phyloP scores from a whole-genome alignment of 2,797 vertebrate species.

The Aulostomus chinensis region DNA sequence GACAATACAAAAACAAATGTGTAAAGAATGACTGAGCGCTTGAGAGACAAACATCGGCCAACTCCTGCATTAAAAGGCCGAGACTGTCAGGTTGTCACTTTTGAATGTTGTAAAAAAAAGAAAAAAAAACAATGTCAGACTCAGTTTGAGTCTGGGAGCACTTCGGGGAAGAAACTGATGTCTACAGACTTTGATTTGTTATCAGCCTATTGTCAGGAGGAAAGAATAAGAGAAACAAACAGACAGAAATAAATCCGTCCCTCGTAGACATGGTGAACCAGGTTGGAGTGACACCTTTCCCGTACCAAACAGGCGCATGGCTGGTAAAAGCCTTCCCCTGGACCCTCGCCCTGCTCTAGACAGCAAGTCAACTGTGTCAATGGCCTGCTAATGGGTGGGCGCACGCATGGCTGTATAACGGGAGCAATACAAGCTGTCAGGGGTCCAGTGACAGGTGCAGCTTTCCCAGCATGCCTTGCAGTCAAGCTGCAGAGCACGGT shows the following conservation, averaged over 20 bases:
- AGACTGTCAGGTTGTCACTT: not conserved
- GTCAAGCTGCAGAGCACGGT: constrained; percentile 37
- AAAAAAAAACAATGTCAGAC: too few species aligned
- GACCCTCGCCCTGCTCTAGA: constrained; percentile 30
- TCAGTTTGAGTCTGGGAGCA: too few species aligned
- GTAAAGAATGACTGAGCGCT: not conserved
- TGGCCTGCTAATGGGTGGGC: constrained; percentile 65
- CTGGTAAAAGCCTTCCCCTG: constrained; percentile 17
- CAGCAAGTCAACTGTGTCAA: constrained; percentile 64
- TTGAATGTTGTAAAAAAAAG: not conserved
- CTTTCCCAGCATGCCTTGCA: constrained; percentile 65
- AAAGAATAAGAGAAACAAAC: not conserved
- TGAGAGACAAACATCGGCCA: not conserved
- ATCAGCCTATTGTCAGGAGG: too few species aligned
- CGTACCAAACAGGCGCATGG: constrained; percentile 28
- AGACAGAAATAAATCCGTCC: not conserved
- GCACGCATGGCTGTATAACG: constrained; percentile 65
- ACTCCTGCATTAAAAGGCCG: not conserved
- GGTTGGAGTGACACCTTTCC: constrained; percentile 23
- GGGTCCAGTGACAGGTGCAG: constrained; percentile 62
- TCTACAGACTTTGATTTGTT: too few species aligned
- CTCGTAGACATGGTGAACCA: constrained; percentile 1
- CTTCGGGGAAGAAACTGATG: too few species aligned
- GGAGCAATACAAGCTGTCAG: constrained; percentile 68
- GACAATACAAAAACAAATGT: not conserved